Percentiles rank a stretch among this genome's conserved stretches.
Conservation (phyloP, 2,888 invertebrate species). For the Helicoverpa assulta region DNA sequence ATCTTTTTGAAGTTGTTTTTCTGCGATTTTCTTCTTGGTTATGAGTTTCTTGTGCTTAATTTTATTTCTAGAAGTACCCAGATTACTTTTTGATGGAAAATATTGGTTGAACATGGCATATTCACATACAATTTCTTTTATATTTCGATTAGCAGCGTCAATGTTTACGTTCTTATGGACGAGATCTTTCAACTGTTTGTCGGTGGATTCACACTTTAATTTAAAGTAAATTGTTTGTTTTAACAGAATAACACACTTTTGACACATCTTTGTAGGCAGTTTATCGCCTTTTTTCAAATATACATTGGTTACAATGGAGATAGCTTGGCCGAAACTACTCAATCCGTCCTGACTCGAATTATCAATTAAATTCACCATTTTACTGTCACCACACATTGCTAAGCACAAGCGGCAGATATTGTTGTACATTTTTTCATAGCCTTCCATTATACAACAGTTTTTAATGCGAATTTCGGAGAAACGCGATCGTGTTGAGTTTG, state of each 20-base stretch:
- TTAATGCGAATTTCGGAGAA: not conserved
- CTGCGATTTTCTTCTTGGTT: not conserved
- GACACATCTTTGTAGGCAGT: slow-evolving; percentile 78
- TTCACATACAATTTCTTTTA: slow-evolving; percentile 71
- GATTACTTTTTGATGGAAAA: slow-evolving; percentile 59
- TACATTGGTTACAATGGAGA: slow-evolving; percentile 74
- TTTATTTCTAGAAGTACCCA: not conserved
- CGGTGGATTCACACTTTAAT: slow-evolving; percentile 77
- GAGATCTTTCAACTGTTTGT: slow-evolving; percentile 68
- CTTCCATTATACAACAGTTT: slow-evolving; percentile 65
- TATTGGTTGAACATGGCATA: slow-evolving; percentile 70
- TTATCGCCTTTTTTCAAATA: slow-evolving; percentile 70
- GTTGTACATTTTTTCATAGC: slow-evolving; percentile 72
- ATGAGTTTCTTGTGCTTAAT: not conserved
- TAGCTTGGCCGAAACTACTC: slow-evolving; percentile 77
- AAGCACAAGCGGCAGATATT: slow-evolving; percentile 82
- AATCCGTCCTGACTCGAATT: slow-evolving; percentile 69
- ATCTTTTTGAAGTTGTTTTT: not conserved
- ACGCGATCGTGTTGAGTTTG: slow-evolving; percentile 5
- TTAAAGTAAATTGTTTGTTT: slow-evolving; percentile 81
- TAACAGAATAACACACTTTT: slow-evolving; percentile 75
- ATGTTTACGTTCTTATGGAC: slow-evolving; percentile 42
- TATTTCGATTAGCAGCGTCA: slow-evolving; percentile 39
- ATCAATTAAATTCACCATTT: slow-evolving; percentile 77
- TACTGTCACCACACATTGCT: slow-evolving; percentile 65